Conservation (phyloP, 2,888 invertebrate genomes). For the Melangyna quadrimaculata region DNA sequence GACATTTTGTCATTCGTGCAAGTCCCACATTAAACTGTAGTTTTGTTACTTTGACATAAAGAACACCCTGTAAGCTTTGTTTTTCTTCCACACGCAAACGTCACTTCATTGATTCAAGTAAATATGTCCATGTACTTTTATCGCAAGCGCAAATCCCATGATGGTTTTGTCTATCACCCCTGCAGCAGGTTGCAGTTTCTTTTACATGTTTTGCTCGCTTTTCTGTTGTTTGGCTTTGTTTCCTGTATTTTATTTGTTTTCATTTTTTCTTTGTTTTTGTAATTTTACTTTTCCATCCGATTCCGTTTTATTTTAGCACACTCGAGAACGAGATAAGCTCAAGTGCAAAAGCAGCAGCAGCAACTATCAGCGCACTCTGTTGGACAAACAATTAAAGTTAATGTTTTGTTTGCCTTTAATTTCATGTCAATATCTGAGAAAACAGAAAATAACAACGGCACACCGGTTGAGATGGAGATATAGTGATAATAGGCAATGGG, state of each 20-base stretch:
- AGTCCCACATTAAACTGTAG: too few relatives aligned
- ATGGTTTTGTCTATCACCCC: neutral
- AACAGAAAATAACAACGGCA: neutral
- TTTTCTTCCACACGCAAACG: neutral
- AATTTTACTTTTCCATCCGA: slow-evolving; percentile 39
- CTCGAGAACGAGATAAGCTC: slow-evolving; percentile 33
- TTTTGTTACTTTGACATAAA: too few relatives aligned
- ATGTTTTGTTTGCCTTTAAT: slow-evolving; percentile 65
- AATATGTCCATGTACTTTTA: neutral
- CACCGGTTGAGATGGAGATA: neutral
- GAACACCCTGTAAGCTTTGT: neutral
- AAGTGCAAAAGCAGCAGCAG: slow-evolving; percentile 44
- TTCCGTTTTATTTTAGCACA: slow-evolving; percentile 34
- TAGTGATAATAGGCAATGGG: neutral
- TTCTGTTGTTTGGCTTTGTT: slow-evolving; percentile 29
- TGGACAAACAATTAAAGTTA: slow-evolving; percentile 68
- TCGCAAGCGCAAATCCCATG: slow-evolving; percentile 8
- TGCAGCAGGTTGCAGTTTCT: neutral
- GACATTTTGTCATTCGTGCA: too few relatives aligned
- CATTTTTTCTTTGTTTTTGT: neutral
- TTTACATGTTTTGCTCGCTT: neutral
- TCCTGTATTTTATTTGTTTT: neutral
- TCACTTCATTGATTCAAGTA: slow-evolving; percentile 37
- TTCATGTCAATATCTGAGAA: slow-evolving; percentile 57
- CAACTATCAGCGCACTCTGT: slow-evolving; percentile 53